Percentiles rank a stretch among this genome's conserved stretches.
Evolutionary conservation across 2,888 invertebrate species (phyloP).

Genomic region (Aphidius colemani): DNA sequence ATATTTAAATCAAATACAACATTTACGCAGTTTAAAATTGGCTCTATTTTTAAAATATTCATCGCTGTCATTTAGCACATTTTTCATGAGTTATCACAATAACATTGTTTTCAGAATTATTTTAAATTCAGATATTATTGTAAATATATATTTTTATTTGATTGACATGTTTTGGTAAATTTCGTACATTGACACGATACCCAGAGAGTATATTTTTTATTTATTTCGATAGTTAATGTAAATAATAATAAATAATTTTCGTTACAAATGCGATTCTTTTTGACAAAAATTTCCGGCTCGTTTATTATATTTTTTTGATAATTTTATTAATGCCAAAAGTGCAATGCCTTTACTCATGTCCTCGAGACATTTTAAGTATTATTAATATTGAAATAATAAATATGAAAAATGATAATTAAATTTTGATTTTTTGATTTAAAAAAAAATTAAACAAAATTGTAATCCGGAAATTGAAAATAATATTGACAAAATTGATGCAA

Average conservation of each 20-base stretch:
- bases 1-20: no score
- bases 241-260: not conserved
- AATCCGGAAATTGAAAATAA: not conserved
- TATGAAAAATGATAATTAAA: not conserved
- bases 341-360: slow-evolving; percentile 29
- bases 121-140: no score
- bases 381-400: not conserved
- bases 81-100: no score
- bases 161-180: not conserved
- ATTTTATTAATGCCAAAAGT: slow-evolving; percentile 32
- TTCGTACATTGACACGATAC: slow-evolving; percentile 5
- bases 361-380: slow-evolving; percentile 17
- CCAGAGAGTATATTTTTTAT: no score
- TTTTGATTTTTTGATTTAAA: not conserved
- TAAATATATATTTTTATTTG: no score
- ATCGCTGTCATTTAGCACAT: no score
- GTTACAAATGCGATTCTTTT: no score
- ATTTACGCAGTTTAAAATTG: no score
- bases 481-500: not conserved
- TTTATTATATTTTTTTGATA: not conserved
- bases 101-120: no score
- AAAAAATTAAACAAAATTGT: slow-evolving; percentile 1
- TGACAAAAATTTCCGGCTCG: slow-evolving; percentile 1
- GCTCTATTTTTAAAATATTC: no score
- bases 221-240: no score